A percentile compares a stretch with the other conserved stretches of the same genome.
phyloP scores from a whole-genome alignment of 2,888 invertebrate species.

The Blera fallax region DNA sequence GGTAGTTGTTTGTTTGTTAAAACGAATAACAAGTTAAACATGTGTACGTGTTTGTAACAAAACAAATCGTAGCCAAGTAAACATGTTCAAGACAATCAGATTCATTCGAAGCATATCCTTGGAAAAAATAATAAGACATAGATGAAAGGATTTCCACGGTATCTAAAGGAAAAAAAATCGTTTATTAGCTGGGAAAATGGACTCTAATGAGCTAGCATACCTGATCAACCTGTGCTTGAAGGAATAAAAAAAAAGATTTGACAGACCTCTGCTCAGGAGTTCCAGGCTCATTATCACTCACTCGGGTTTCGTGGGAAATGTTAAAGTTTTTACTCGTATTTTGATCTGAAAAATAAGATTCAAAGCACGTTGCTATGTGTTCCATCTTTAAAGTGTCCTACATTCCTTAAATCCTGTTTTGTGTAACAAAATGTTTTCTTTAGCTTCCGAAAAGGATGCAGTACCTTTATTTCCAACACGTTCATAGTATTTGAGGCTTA shows the following conservation, averaged over 20 bases:
- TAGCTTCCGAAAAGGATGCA: neutral
- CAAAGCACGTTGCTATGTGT: slow-evolving; percentile 47
- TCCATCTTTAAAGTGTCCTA: neutral
- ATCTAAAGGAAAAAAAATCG: slow-evolving; percentile 19
- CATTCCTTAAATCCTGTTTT: neutral
- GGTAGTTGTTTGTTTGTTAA: slow-evolving; percentile 33
- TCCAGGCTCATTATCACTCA: slow-evolving; percentile 49
- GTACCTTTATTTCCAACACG: neutral
- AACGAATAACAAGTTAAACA: slow-evolving; percentile 35
- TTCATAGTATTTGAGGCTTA: neutral
- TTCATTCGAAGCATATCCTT: slow-evolving; percentile 45
- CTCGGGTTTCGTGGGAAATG: slow-evolving; percentile 50
- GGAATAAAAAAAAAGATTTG: neutral
- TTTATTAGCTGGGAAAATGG: slow-evolving; percentile 42
- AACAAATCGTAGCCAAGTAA: slow-evolving; percentile 35
- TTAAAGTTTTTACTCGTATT: neutral
- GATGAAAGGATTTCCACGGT: slow-evolving; percentile 44
- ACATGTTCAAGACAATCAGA: slow-evolving; percentile 45
- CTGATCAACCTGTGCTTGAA: slow-evolving; percentile 23
- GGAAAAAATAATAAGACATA: neutral
- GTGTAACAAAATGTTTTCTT: neutral
- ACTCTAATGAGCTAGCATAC: slow-evolving; percentile 30
- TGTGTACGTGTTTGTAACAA: slow-evolving; percentile 60
- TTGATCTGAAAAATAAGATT: slow-evolving; percentile 37
- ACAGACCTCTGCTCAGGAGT: neutral